Evolutionary conservation across 2,113 vertebrate species (phyloP).

Genomic region (Erinaceus europaeus): DNA sequence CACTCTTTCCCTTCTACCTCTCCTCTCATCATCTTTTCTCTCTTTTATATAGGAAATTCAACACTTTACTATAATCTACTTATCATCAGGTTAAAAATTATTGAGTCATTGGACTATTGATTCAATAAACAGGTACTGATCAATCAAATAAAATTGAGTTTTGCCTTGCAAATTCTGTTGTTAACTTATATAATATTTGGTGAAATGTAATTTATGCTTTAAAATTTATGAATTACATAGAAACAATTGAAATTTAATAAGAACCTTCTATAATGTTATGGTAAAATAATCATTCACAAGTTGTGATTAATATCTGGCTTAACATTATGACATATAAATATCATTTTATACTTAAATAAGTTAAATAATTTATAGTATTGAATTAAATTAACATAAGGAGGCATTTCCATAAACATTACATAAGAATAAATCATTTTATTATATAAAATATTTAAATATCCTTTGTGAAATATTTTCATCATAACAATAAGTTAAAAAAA

Average conservation of each 20-base stretch:
- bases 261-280: background rate
- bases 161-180: background rate
- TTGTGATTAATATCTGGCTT: background rate
- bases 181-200: background rate
- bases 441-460: constrained; percentile 7
- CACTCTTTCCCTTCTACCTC: background rate
- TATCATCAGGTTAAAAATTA: background rate
- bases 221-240: constrained; percentile 15
- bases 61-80: background rate
- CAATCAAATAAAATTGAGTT: background rate
- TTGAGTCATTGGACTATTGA: background rate
- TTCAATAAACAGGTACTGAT: background rate
- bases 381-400: background rate
- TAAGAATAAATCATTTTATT: background rate
- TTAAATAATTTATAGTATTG: background rate
- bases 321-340: background rate
- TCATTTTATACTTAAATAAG: no score
- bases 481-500: constrained; percentile 18
- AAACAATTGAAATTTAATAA: background rate
- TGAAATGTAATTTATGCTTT: background rate
- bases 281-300: constrained; percentile 4
- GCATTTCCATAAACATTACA: background rate
- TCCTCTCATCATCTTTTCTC: background rate
- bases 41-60: background rate
- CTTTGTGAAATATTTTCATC: constrained; percentile 15